Evolutionary conservation across 2,797 vertebrate genomes (phyloP).

Genomic region (Gobionotothen gibberifrons): DNA sequence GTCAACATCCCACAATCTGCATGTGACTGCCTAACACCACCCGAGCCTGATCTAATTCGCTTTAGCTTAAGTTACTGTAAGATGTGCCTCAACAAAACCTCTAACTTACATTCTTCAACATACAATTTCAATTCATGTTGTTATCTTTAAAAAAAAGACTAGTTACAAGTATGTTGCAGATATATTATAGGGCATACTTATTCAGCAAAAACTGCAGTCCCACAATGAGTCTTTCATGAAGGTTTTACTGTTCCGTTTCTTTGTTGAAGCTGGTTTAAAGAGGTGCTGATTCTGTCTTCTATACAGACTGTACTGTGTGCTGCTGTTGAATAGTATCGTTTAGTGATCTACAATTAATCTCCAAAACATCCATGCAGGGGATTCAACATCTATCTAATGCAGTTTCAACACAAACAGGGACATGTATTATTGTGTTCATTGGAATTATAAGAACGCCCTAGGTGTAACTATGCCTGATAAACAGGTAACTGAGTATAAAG

Average conservation of each 20-base stretch:
- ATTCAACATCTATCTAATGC: not conserved
- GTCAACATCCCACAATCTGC: slow-evolving; percentile 15
- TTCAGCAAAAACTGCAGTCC: not conserved
- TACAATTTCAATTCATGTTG: not conserved
- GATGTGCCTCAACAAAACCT: not conserved
- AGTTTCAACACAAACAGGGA: not conserved
- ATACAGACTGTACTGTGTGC: not conserved
- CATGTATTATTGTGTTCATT: not conserved
- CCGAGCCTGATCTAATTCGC: slow-evolving; percentile 23
- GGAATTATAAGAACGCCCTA: not conserved
- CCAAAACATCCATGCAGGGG: too few relatives aligned
- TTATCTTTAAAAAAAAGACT: not conserved
- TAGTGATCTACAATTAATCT: too few relatives aligned
- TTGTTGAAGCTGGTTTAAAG: not conserved
- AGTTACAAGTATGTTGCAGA: not conserved
- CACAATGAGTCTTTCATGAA: not conserved
- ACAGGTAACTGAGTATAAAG: not conserved
- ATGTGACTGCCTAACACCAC: slow-evolving; percentile 45
- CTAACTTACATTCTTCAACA: not conserved
- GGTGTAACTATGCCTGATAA: not conserved
- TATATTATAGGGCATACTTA: not conserved
- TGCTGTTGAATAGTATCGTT: not conserved
- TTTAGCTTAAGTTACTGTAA: slow-evolving; percentile 18
- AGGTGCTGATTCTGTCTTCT: not conserved
- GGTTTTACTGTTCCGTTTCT: not conserved